Evolutionary conservation across 2,113 vertebrate genomes (phyloP).

Genomic region (rat (Rattus norvegicus)): DNA sequence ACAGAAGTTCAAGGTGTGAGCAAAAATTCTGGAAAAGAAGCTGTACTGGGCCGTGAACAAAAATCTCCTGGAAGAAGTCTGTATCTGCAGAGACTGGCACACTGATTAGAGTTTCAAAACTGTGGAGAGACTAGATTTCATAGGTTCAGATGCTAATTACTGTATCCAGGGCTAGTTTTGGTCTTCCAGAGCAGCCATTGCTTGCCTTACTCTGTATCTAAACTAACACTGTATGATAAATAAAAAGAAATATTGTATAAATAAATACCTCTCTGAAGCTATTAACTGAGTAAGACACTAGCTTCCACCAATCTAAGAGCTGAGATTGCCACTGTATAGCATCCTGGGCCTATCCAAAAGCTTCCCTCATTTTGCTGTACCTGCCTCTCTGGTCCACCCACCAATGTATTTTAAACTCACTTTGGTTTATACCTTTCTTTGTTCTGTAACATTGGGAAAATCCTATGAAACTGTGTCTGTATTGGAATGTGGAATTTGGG

Average conservation of each 20-base stretch:
- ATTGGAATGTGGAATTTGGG: neutral
- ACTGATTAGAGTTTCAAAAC: neutral
- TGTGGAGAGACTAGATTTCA: neutral
- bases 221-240: neutral
- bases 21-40: neutral
- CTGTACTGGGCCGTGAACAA: neutral
- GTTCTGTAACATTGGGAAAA: neutral
- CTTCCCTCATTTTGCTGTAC: neutral
- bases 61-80: neutral
- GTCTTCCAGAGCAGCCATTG: neutral
- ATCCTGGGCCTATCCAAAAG: neutral
- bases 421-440: neutral
- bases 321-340: neutral
- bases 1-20: too few species aligned
- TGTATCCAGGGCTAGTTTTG: neutral
- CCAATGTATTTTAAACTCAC: neutral
- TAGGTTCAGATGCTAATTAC: neutral
- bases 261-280: neutral
- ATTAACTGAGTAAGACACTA: neutral
- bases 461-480: neutral
- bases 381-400: neutral
- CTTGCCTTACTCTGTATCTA: neutral
- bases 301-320: neutral
- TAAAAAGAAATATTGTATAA: neutral
- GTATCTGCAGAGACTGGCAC: too few species aligned